Evolutionary conservation across 2,113 vertebrate genomes (phyloP).

Genomic region (Mugil cephalus): DNA sequence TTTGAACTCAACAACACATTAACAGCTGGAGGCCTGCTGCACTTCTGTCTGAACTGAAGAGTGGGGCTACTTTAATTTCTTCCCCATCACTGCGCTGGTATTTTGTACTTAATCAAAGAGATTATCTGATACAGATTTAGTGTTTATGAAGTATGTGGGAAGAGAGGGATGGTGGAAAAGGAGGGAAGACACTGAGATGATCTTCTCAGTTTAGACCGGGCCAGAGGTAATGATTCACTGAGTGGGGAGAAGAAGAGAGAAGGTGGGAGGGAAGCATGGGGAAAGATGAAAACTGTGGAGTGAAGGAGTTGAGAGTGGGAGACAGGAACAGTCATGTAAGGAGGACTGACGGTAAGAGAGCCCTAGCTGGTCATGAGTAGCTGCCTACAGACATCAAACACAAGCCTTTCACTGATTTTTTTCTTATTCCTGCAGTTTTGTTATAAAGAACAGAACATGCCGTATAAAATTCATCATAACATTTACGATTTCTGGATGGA

Average conservation of each 20-base stretch:
- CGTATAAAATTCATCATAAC: no score
- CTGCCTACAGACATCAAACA: no score
- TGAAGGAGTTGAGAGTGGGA: slow-evolving; percentile 1
- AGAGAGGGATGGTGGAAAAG: background rate
- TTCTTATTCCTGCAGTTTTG: no score
- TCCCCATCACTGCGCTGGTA: background rate
- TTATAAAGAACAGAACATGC: no score
- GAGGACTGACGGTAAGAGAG: background rate
- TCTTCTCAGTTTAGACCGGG: background rate
- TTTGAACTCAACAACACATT: background rate
- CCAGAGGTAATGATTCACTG: slow-evolving; percentile 9
- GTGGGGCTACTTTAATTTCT: background rate
- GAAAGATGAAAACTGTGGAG: background rate
- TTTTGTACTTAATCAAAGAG: background rate
- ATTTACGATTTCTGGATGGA: no score
- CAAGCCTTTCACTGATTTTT: no score
- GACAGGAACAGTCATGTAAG: background rate
- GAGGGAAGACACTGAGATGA: background rate
- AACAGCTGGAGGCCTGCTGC: background rate
- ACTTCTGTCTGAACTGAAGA: background rate
- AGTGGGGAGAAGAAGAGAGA: background rate
- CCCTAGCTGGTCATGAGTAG: background rate
- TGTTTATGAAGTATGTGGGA: slow-evolving; percentile 26
- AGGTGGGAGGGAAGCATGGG: background rate
- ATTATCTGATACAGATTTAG: slow-evolving; percentile 22